Conservation (phyloP, 2,797 vertebrate genomes). For the Chromis chromis region DNA sequence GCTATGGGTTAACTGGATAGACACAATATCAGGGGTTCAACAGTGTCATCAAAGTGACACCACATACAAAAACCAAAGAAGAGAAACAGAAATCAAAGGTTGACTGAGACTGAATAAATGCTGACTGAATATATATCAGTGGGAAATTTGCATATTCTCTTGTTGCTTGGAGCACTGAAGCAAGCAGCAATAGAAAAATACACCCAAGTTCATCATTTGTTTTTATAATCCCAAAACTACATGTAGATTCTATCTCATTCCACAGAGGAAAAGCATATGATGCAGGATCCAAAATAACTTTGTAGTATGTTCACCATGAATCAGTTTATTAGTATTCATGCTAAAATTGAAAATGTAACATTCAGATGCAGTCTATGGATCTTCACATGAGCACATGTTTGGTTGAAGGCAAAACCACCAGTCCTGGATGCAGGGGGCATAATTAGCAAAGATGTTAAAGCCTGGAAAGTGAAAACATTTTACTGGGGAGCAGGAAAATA, state of each 20-base stretch:
- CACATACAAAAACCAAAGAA: slow-evolving; percentile 16
- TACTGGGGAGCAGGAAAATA: slow-evolving; percentile 58
- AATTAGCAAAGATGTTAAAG: slow-evolving; percentile 71
- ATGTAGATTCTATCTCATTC: background rate
- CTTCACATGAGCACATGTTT: slow-evolving; percentile 44
- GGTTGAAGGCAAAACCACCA: slow-evolving; percentile 51
- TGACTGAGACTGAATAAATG: slow-evolving; percentile 10
- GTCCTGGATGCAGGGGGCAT: slow-evolving; percentile 50
- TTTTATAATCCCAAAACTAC: background rate
- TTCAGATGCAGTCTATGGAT: slow-evolving; percentile 19
- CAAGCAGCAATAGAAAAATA: background rate
- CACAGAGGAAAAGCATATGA: background rate
- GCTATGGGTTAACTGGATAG: background rate
- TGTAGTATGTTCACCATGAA: slow-evolving; percentile 9
- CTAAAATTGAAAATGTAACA: slow-evolving; percentile 3
- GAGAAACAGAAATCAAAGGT: slow-evolving; percentile 1
- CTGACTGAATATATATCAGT: slow-evolving; percentile 27
- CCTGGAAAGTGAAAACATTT: slow-evolving; percentile 69
- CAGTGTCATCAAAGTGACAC: slow-evolving; percentile 27
- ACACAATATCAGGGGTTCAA: slow-evolving; percentile 19
- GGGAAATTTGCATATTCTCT: slow-evolving; percentile 31
- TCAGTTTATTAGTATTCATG: slow-evolving; percentile 8
- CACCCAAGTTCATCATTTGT: background rate
- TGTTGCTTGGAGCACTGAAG: slow-evolving; percentile 14
- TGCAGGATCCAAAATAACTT: background rate